Percentiles rank a stretch among this genome's conserved stretches.
Evolutionary conservation across 1,140 invertebrate genomes (phyloP).

Genomic region (Meloidogyne chitwoodi): DNA sequence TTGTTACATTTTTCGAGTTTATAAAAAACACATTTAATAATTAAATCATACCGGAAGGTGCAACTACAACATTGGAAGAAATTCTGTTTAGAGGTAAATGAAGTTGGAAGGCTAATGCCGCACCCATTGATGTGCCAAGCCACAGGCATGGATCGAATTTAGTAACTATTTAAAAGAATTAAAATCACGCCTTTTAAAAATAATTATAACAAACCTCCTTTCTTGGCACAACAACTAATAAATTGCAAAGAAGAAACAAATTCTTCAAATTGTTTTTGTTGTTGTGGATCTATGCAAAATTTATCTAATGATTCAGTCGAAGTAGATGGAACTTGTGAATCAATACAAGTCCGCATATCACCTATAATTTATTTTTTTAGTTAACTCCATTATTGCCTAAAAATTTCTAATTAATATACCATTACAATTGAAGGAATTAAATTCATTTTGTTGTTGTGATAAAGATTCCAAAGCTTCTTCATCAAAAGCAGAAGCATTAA

Average conservation of each 20-base stretch:
- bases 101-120: constrained; percentile 50
- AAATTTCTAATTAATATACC: not conserved
- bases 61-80: constrained; percentile 42
- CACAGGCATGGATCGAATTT: constrained; percentile 50
- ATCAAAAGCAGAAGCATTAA: not conserved
- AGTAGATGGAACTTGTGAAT: not conserved
- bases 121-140: constrained; percentile 53
- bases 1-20: too few species aligned
- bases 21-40: not conserved
- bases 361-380: not conserved
- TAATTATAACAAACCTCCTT: constrained; percentile 38
- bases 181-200: constrained; percentile 4
- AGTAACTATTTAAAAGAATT: constrained; percentile 34
- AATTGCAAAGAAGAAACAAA: constrained; percentile 45
- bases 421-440: not conserved
- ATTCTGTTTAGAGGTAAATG: constrained; percentile 49
- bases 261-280: constrained; percentile 27
- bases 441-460: not conserved
- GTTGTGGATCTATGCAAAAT: not conserved
- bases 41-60: constrained; percentile 42
- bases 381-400: not conserved
- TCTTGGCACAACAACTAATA: constrained; percentile 47
- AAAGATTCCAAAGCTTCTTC: not conserved
- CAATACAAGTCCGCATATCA: not conserved
- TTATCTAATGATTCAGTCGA: constrained; percentile 20